Base-by-base conservation (phyloP, 2,888 invertebrate species). In the Tridacna crocea region DNA sequence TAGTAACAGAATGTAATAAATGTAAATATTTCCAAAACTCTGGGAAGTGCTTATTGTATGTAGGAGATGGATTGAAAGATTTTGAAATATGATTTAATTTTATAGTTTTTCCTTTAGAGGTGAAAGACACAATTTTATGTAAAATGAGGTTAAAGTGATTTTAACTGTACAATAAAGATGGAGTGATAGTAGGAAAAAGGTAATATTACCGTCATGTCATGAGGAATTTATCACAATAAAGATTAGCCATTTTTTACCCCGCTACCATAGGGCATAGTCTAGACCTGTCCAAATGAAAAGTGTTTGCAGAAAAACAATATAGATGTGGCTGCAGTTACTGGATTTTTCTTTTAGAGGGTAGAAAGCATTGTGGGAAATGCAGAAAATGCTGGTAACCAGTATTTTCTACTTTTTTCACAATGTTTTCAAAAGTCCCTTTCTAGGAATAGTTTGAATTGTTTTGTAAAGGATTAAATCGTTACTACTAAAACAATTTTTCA, bases 31-130 rank as follows among this genome's bases (percentile, higher is more conserved):
- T 36, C 8, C 36, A 36, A 36, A 36, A 4, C 8, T 36, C 36
- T 4, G 36, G 8, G 36, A 36, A 36, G 36, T 36, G 36, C 36
- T 8, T 36, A 36, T 36, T 36, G 36, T 36, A 8, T 36, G 8
- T 36, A 36, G 36, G 36, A 36, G 36, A 36, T 36, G 36, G 36
- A 36, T 36, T 36, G 36, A 36, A 36, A 36, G 36, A 36, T 36
- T 36, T 36, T 36, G 58, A 58, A 19, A 58, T 58, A 58, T 58
- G 58, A 58, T n/a, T 58, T 58, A 58, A 19, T 58, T 58, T n/a
- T 58, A 58, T n/a, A 58, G 58, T 58, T 36, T 36, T 36, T 36
- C 36, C 36, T 36, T 36, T 36, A 8, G 36, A 36, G 36, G 36
- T 36, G 36, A 36, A 36, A 36, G 36, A 36, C 36, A 36, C 36